A percentile compares a stretch with the other conserved stretches of the same genome.
These are phyloP conservation scores for Calliphora vicina DNA, from an alignment of 1,140 invertebrate genomes.

Conservation along the genomic window DNA sequence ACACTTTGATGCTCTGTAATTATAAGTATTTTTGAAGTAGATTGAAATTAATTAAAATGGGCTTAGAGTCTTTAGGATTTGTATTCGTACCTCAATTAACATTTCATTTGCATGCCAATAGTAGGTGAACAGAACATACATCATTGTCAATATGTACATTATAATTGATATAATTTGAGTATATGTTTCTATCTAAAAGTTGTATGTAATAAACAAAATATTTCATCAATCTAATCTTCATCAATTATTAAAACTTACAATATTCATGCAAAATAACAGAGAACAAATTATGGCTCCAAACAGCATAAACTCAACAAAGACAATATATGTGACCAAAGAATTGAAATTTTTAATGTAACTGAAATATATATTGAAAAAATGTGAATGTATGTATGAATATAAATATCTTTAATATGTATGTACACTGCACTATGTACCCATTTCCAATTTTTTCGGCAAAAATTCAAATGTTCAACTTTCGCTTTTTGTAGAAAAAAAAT, in stretches of 20 bases:
- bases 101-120: constrained; percentile 59
- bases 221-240: not conserved
- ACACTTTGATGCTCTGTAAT: constrained; percentile 38
- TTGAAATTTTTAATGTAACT: constrained; percentile 53
- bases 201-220: not conserved
- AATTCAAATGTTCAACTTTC: no score
- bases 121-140: constrained; percentile 57
- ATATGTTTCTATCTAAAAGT: constrained; percentile 36
- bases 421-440: no score
- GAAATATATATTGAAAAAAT: not conserved
- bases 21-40: not conserved
- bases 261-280: constrained; percentile 56
- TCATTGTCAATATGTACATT: constrained; percentile 57
- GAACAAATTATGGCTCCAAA: constrained; percentile 51
- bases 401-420: no score
- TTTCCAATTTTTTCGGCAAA: no score
- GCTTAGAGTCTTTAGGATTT: not conserved
- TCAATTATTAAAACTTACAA: constrained; percentile 44
- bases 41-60: not conserved
- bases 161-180: constrained; percentile 36
- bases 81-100: constrained; percentile 46
- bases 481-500: no score
- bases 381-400: not conserved
- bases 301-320: constrained; percentile 54
- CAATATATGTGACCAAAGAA: constrained; percentile 48